Percentiles rank a stretch among this genome's conserved stretches.
These are phyloP conservation scores for Montipora foliosa DNA, from an alignment of 64 coral and sea anemone genomes.

Conservation along the genomic window DNA sequence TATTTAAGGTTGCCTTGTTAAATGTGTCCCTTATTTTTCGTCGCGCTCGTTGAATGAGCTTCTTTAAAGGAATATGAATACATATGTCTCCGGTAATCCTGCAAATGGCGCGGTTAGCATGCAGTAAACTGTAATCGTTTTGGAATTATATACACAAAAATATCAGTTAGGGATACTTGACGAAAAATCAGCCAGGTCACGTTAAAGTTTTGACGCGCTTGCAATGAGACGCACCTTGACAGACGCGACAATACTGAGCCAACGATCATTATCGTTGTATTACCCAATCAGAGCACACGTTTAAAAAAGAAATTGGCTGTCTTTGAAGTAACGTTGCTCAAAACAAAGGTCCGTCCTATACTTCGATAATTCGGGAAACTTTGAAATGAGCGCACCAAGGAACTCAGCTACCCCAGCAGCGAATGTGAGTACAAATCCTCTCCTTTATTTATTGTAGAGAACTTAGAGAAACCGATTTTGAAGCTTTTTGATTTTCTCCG, in stretches of 20 bases:
- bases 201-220: no score
- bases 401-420: not conserved
- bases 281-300: not conserved
- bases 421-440: not conserved
- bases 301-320: not conserved
- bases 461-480: no score
- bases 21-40: no score
- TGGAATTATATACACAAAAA: not conserved
- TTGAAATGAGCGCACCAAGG: not conserved
- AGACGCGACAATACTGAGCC: not conserved
- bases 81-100: no score
- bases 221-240: not conserved
- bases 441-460: not conserved
- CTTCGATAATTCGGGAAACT: not conserved
- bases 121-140: no score
- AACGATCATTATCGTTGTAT: not conserved
- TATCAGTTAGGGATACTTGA: not conserved
- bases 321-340: no score
- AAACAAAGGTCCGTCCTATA: not conserved
- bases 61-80: no score
- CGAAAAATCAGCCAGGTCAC: not conserved
- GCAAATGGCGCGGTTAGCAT: no score
- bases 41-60: no score
- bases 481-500: not conserved
- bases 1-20: no score